Percentiles rank a stretch among this genome's conserved stretches.
Evolutionary conservation across 2,797 vertebrate genomes (phyloP).

Genomic region (Pterois miles): DNA sequence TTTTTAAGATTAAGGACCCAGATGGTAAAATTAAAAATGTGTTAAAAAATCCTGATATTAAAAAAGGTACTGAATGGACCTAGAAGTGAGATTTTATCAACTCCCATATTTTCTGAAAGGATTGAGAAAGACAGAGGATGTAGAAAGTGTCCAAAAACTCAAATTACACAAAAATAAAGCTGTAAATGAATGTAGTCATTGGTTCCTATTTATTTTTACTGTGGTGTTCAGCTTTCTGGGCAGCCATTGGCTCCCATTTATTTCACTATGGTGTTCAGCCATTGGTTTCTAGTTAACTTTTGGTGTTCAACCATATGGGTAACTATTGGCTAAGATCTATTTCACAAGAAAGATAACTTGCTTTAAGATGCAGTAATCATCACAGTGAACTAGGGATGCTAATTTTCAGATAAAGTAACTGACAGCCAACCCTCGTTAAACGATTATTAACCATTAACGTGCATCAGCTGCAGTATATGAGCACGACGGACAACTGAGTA

Average conservation of each 20-base stretch:
- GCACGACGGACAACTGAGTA: too few relatives aligned
- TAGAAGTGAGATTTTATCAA: not conserved
- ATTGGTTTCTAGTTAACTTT: not conserved
- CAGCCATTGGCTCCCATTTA: not conserved
- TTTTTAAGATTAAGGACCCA: not conserved
- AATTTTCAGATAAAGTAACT: too few relatives aligned
- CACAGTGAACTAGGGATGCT: too few relatives aligned
- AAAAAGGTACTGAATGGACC: not conserved
- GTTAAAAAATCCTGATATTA: not conserved
- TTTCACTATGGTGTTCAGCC: too few relatives aligned
- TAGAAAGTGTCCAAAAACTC: not conserved
- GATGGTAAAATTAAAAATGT: too few relatives aligned
- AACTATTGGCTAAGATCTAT: not conserved
- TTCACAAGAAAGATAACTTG: not conserved
- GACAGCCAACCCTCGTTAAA: too few relatives aligned
- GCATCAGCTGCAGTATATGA: too few relatives aligned
- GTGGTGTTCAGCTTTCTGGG: too few relatives aligned
- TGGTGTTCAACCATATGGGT: too few relatives aligned
- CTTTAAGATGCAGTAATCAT: not conserved
- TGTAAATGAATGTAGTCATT: not conserved
- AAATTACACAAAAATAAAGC: not conserved
- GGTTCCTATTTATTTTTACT: too few relatives aligned
- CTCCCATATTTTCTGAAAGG: not conserved
- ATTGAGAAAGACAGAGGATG: not conserved
- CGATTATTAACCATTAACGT: too few relatives aligned